These are phyloP conservation scores for Dasyurus viverrinus DNA, from an alignment of 2,113 vertebrate species.

Conservation along the genomic window DNA sequence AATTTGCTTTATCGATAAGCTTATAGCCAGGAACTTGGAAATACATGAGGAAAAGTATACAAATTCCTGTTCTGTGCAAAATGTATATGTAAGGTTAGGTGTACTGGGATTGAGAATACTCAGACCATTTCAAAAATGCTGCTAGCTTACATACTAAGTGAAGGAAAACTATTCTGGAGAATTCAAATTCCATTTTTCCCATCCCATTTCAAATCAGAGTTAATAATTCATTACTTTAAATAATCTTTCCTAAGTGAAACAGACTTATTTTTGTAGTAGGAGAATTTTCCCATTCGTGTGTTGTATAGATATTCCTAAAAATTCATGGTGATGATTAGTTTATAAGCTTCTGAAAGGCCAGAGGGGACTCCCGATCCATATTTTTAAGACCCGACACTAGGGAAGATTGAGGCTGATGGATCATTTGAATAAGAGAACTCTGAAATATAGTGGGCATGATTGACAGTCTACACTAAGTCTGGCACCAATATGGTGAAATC, in stretches of 20 bases:
- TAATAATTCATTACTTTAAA: neutral
- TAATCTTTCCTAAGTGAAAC: neutral
- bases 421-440: neutral
- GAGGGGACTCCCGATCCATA: neutral
- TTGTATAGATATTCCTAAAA: neutral
- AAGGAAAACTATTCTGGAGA: neutral
- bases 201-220: neutral
- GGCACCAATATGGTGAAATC: too few relatives aligned
- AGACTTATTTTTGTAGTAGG: neutral
- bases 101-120: conserved; percentile 21
- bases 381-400: neutral
- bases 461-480: neutral
- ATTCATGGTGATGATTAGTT: neutral
- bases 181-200: neutral
- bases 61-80: neutral
- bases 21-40: neutral
- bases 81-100: neutral
- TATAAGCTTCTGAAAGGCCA: neutral
- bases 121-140: neutral
- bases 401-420: neutral
- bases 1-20: neutral
- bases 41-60: neutral
- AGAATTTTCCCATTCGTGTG: neutral
- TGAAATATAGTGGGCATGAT: neutral
- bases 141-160: neutral